Evolutionary conservation across 1,140 invertebrate species (phyloP).

Genomic region (Idris sp.): DNA sequence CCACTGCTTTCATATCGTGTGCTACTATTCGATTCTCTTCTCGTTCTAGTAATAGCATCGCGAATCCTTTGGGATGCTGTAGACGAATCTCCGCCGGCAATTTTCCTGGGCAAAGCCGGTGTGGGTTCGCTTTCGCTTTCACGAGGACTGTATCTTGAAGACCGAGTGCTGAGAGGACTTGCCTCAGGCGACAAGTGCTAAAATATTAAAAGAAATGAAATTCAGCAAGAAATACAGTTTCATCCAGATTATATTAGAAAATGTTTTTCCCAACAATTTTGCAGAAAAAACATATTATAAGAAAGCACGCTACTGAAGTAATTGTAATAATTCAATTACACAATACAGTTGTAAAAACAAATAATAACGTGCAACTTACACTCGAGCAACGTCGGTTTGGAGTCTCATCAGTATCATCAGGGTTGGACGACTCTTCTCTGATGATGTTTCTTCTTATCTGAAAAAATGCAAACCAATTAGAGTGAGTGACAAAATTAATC

Average conservation of each 20-base stretch:
- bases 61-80: slow-evolving; percentile 75
- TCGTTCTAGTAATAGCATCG: slow-evolving; percentile 75
- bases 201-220: slow-evolving; percentile 11
- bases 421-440: slow-evolving; percentile 73
- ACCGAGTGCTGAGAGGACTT: slow-evolving; percentile 76
- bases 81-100: slow-evolving; percentile 69
- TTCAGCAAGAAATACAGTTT: too few species aligned
- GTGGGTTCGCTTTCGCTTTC: slow-evolving; percentile 78
- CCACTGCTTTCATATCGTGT: slow-evolving; percentile 76
- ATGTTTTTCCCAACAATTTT: background rate
- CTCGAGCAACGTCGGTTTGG: slow-evolving; percentile 73
- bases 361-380: slow-evolving; percentile 60
- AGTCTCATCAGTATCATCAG: slow-evolving; percentile 73
- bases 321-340: slow-evolving; percentile 2
- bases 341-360: background rate
- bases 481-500: slow-evolving; percentile 7
- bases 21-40: slow-evolving; percentile 75
- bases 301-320: too few species aligned
- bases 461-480: slow-evolving; percentile 23
- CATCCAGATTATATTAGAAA: too few species aligned
- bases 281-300: too few species aligned
- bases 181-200: slow-evolving; percentile 76
- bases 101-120: slow-evolving; percentile 73
- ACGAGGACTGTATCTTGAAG: slow-evolving; percentile 76
- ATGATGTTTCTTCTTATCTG: slow-evolving; percentile 68